phyloP scores from a whole-genome alignment of 2,797 vertebrate genomes.

The Leptoclinus maculatus region DNA sequence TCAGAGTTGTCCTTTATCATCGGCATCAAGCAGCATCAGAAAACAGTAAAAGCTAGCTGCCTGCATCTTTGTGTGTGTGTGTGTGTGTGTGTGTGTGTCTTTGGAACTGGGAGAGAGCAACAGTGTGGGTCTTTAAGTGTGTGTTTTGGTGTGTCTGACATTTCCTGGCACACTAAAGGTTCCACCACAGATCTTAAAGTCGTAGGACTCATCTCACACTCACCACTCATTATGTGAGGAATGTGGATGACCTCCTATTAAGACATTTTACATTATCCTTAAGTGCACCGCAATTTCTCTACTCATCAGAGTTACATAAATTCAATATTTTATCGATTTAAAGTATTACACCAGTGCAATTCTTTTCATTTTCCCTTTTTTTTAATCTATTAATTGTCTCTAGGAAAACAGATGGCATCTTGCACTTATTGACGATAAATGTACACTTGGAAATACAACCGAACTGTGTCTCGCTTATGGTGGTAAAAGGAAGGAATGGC shows the following conservation, averaged over 20 bases:
- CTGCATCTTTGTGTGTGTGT: constrained; percentile 9
- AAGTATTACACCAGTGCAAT: neutral
- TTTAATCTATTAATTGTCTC: neutral
- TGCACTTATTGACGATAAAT: neutral
- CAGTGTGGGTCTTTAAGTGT: constrained; percentile 7
- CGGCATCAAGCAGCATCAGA: constrained; percentile 18
- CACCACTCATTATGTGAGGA: neutral
- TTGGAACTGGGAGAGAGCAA: constrained; percentile 20
- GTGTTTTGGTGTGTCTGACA: constrained; percentile 44
- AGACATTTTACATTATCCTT: neutral
- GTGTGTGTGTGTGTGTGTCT: neutral
- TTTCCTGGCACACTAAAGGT: constrained; percentile 47
- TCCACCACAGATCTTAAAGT: constrained; percentile 19
- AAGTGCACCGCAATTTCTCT: neutral
- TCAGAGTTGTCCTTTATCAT: constrained; percentile 37
- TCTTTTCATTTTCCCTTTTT: neutral
- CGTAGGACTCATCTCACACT: constrained; percentile 25
- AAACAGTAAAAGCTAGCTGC: constrained; percentile 13
- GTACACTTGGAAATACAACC: neutral
- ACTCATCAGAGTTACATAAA: neutral
- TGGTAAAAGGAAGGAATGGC: neutral
- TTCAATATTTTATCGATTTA: neutral
- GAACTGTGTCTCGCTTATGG: neutral
- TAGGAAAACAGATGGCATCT: neutral
- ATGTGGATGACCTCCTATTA: neutral